Percentiles rank a stretch among this genome's conserved stretches.
Conservation (phyloP, 1,140 invertebrate genomes). For the Phortica variegata region DNA sequence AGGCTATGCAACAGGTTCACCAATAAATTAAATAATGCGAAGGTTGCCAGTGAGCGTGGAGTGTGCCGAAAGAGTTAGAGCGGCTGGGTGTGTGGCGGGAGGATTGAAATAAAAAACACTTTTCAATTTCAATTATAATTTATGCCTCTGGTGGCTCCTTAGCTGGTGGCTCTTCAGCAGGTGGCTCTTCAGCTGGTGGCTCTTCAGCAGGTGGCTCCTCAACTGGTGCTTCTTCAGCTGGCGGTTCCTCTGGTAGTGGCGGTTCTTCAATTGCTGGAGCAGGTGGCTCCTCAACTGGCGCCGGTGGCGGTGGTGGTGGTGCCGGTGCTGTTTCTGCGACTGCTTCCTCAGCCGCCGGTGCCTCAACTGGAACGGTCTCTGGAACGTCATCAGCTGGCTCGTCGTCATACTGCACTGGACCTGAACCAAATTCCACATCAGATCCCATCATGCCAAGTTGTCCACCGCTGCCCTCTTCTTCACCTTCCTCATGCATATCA, state of each 20-base stretch:
- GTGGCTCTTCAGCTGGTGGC: not conserved
- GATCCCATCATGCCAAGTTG: not conserved
- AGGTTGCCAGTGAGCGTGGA: too few relatives aligned
- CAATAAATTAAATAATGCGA: too few relatives aligned
- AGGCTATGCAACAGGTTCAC: too few relatives aligned
- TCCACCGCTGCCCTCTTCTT: conserved; percentile 1
- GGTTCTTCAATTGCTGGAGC: not conserved
- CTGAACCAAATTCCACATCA: conserved; percentile 3
- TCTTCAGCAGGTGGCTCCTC: not conserved
- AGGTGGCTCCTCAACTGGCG: conserved; percentile 10
- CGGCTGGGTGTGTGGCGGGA: too few relatives aligned
- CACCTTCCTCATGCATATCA: not conserved
- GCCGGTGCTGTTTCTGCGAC: not conserved
- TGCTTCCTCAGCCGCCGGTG: not conserved
- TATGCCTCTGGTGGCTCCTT: not conserved
- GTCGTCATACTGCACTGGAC: conserved; percentile 19
- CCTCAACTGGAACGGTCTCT: conserved; percentile 1
- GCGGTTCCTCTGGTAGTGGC: conserved; percentile 1
- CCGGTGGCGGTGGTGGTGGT: conserved; percentile 6
- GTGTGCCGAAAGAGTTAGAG: too few relatives aligned
- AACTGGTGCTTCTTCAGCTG: not conserved
- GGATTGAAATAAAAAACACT: too few relatives aligned
- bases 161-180: conserved; percentile 2
- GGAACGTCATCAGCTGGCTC: conserved; percentile 25
- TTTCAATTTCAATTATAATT: too few relatives aligned